Percentiles rank a stretch among this genome's conserved stretches.
These are phyloP conservation scores for Hyperoplus immaculatus DNA, from an alignment of 2,797 vertebrate genomes.

Conservation along the genomic window DNA sequence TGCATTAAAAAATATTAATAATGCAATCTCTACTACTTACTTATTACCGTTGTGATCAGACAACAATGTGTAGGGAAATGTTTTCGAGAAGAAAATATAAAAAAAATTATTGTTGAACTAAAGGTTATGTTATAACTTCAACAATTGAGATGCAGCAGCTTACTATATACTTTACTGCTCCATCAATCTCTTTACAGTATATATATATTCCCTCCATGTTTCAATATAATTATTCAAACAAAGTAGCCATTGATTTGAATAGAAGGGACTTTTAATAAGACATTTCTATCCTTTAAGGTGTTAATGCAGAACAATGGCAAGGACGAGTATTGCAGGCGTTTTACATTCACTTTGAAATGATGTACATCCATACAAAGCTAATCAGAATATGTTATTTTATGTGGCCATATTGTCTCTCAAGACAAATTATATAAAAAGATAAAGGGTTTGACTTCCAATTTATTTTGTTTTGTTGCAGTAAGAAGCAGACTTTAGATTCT, in stretches of 20 bases:
- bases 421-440: conserved; percentile 7
- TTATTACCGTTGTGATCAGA: conserved; percentile 5
- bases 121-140: conserved; percentile 8
- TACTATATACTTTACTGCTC: conserved; percentile 1
- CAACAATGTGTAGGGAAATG: neutral
- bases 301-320: conserved; percentile 23
- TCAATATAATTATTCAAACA: neutral
- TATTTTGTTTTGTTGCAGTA: conserved; percentile 33
- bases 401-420: no score
- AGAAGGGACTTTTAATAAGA: neutral
- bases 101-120: conserved; percentile 1
- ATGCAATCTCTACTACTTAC: conserved; percentile 2
- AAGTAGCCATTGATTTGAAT: neutral
- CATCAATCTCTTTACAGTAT: neutral
- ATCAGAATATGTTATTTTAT: neutral
- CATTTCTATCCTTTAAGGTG: conserved; percentile 1
- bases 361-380: conserved; percentile 4
- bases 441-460: conserved; percentile 30
- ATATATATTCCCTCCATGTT: neutral
- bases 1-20: conserved; percentile 2
- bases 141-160: neutral
- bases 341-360: neutral
- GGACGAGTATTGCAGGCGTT: neutral
- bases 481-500: conserved; percentile 53
- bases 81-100: neutral